Evolutionary conservation across 2,113 vertebrate species (phyloP).

Genomic region (Ceyx melanurus): DNA sequence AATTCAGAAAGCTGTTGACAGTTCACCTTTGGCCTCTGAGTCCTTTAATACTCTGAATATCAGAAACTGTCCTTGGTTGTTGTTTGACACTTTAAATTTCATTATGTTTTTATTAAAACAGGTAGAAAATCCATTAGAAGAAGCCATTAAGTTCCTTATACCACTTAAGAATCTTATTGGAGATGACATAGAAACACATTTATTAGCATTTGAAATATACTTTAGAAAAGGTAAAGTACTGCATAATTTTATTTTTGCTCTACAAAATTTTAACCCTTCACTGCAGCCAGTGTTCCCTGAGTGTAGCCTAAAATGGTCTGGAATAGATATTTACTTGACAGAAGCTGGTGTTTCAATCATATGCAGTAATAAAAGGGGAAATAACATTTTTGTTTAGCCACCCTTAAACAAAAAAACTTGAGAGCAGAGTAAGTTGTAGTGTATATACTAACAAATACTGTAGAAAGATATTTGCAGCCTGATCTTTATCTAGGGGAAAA

Average conservation of each 20-base stretch:
- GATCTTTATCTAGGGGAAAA: background rate
- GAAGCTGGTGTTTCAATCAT: background rate
- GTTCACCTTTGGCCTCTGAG: background rate
- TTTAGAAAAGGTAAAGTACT: conserved; percentile 81
- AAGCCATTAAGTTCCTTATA: conserved; percentile 82
- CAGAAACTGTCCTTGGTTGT: background rate
- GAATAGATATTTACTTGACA: background rate
- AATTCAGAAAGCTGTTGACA: background rate
- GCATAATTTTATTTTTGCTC: background rate
- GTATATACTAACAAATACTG: background rate
- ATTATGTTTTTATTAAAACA: conserved; percentile 64
- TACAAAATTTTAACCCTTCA: background rate
- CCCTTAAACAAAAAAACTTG: background rate
- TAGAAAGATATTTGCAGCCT: background rate
- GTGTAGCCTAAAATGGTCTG: background rate
- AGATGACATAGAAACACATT: conserved; percentile 25
- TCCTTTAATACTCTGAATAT: background rate
- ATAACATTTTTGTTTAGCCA: background rate
- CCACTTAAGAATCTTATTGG: conserved; percentile 73
- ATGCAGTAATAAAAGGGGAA: background rate
- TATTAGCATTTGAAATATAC: conserved; percentile 85
- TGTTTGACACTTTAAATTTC: background rate
- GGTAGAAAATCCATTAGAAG: conserved; percentile 82
- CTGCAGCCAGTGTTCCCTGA: background rate
- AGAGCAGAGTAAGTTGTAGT: background rate